Base-by-base conservation (phyloP, 2,888 invertebrate species). In the Cheilosia impressa region DNA sequence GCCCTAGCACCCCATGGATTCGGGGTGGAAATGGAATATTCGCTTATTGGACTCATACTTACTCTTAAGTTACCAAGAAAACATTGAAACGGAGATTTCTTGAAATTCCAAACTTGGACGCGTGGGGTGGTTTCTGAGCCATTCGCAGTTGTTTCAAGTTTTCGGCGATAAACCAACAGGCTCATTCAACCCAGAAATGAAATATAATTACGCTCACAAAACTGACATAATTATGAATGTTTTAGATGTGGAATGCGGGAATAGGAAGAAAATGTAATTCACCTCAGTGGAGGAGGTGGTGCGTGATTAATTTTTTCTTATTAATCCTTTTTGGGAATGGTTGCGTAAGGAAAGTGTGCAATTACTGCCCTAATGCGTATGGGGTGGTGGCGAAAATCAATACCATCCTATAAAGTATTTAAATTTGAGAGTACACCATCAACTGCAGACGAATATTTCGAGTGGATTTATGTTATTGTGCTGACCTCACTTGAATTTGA, bases 221-320 rank as follows among this genome's bases (percentile, higher is more conserved):
- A 79, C 83, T 84, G 73, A 75, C 69, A 84, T 79, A 84, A 79
- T 84, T 84, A 84, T 84, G 83, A 84, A 79, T 83, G 83, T 79
- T 69, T 75, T 52, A 57, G 24, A 50, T 43, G 19, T n/a, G 27
- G 7, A 47, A 53, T 31, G 55, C 19, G 34, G 22, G 1, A 1
- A 24, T 2, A 69, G 55, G 43, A 57, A 58, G 55, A 57, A 75
- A 76, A 52, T 69, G 69, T 69, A 31, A 80, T 50, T 69, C 57
- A 47, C 62, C 68, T 63, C 69, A 15, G n/a, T 43, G 22, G n/a
- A 50, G 72, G 43, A 27, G 65, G 27, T 60, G 76, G 62, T 72
- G 72, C 38, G 38, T 38, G 13, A 38, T 19, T 68, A 82, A 47
- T 55, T 60, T 65, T 77, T 53, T 81, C 71, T 65, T 34, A 55